phyloP scores from a whole-genome alignment of 2,797 vertebrate species.

The Carcharodon carcharias region DNA sequence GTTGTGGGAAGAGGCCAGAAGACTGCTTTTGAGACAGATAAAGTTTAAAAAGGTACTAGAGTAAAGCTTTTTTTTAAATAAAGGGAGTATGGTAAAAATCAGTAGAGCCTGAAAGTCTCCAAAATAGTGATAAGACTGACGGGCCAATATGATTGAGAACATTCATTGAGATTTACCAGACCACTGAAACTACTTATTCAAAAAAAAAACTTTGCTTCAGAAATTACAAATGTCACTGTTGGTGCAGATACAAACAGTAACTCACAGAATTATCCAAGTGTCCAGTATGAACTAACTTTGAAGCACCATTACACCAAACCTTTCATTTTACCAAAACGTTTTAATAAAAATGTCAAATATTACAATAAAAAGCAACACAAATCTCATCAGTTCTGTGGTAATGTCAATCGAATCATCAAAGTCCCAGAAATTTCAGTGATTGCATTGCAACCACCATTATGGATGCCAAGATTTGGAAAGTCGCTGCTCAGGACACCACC shows the following conservation, averaged over 20 bases:
- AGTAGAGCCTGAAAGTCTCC: neutral
- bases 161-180: neutral
- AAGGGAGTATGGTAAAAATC: neutral
- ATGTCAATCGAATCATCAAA: neutral
- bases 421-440: neutral
- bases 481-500: neutral
- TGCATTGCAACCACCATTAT: neutral
- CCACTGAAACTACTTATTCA: neutral
- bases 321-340: constrained; percentile 25
- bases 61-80: too few species aligned
- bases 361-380: constrained; percentile 29
- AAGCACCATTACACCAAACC: neutral
- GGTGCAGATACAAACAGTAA: neutral
- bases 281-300: neutral
- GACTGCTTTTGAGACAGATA: neutral
- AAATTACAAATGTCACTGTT: neutral
- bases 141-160: neutral
- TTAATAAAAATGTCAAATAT: constrained; percentile 38
- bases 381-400: neutral
- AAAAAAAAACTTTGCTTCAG: neutral
- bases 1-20: neutral
- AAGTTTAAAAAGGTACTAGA: neutral
- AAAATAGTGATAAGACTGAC: neutral
- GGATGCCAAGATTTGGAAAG: neutral
- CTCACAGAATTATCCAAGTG: neutral